Evolutionary conservation across 1,140 invertebrate species (phyloP).

Genomic region (Antheraea pernyi): DNA sequence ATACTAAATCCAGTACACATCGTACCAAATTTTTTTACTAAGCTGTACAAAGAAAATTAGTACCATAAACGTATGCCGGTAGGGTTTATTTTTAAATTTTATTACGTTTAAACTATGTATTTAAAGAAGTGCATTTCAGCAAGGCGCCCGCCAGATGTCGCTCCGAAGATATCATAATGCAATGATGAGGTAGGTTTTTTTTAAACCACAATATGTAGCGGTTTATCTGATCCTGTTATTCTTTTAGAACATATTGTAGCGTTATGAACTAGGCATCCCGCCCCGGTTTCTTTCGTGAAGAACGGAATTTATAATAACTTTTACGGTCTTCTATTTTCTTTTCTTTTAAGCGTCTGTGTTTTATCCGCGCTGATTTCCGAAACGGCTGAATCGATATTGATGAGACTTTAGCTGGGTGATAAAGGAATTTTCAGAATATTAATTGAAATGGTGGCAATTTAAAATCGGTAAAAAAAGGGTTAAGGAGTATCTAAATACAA

Average conservation of each 20-base stretch:
- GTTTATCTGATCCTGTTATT: slow-evolving; percentile 38
- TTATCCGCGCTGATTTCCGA: too few species aligned
- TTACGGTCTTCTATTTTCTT: too few species aligned
- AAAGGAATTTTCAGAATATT: too few species aligned
- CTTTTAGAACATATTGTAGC: slow-evolving; percentile 4
- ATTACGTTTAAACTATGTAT: background rate
- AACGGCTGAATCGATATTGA: too few species aligned
- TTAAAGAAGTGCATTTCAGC: slow-evolving; percentile 32
- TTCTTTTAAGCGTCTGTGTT: too few species aligned
- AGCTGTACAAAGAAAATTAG: background rate
- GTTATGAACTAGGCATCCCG: background rate
- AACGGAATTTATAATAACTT: too few species aligned
- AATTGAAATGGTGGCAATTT: too few species aligned
- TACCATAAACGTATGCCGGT: background rate
- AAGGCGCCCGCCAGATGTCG: slow-evolving; percentile 54
- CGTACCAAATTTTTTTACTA: background rate
- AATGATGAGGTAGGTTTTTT: slow-evolving; percentile 33
- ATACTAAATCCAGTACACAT: background rate
- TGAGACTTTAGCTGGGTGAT: too few species aligned
- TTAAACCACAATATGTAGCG: slow-evolving; percentile 37
- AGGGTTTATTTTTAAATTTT: background rate
- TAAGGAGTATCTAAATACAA: too few species aligned
- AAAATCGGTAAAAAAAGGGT: too few species aligned
- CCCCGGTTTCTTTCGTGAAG: too few species aligned
- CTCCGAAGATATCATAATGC: slow-evolving; percentile 9